These are phyloP conservation scores for Andricus curvator DNA, from an alignment of 2,888 invertebrate species.

Conservation along the genomic window DNA sequence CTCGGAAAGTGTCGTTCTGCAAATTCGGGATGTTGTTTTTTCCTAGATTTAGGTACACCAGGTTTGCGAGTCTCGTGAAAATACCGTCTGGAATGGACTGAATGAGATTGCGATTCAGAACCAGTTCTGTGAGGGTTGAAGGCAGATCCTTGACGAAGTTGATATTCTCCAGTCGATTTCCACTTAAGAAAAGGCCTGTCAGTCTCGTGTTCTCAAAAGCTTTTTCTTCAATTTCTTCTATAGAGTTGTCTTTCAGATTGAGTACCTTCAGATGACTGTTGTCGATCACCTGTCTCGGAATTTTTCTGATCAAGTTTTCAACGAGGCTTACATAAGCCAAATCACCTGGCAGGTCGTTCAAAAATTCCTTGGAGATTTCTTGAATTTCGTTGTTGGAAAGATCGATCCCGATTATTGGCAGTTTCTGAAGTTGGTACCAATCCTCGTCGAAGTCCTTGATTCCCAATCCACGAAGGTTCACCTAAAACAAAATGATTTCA, in stretches of 20 bases:
- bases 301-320: conserved; percentile 56
- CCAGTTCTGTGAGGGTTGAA: conserved; percentile 53
- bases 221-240: conserved; percentile 72
- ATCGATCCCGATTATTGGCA: conserved; percentile 57
- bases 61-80: conserved; percentile 52
- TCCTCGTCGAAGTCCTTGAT: conserved; percentile 62
- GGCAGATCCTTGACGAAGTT: conserved; percentile 62
- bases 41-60: conserved; percentile 58
- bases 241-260: conserved; percentile 72
- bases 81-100: conserved; percentile 52
- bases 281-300: conserved; percentile 61
- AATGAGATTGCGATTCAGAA: conserved; percentile 56
- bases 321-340: conserved; percentile 58
- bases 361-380: conserved; percentile 61
- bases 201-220: conserved; percentile 74
- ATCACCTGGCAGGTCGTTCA: conserved; percentile 64
- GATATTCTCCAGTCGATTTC: conserved; percentile 58
- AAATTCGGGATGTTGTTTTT: conserved; percentile 56
- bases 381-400: conserved; percentile 61
- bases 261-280: conserved; percentile 71
- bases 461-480: conserved; percentile 55
- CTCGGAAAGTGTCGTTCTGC: conserved; percentile 50
- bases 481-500: background rate
- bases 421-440: conserved; percentile 64
- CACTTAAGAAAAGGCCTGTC: conserved; percentile 52